A percentile compares a stretch with the other conserved stretches of the same genome.
Conservation (phyloP, 2,113 vertebrate species). For the Falcunculus frontatus region DNA sequence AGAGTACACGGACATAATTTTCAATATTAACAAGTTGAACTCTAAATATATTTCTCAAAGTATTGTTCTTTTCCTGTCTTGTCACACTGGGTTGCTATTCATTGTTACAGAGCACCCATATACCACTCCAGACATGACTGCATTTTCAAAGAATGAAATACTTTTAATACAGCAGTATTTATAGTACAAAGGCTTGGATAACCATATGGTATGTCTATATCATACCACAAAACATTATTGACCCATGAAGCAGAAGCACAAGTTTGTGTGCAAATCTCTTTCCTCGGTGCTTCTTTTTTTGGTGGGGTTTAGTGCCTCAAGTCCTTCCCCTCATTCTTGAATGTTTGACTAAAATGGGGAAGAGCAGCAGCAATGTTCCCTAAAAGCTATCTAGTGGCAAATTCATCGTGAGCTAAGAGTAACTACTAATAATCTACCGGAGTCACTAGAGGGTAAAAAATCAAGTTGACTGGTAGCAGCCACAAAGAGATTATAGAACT, state of each 20-base stretch:
- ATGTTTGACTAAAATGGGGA: background rate
- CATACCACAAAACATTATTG: background rate
- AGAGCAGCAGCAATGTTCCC: background rate
- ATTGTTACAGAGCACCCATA: background rate
- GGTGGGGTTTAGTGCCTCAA: background rate
- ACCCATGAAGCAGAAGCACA: background rate
- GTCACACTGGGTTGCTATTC: background rate
- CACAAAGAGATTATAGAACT: background rate
- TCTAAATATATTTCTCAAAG: background rate
- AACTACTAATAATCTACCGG: background rate
- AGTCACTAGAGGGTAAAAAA: background rate
- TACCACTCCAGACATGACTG: background rate
- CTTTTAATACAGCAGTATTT: slow-evolving; percentile 6
- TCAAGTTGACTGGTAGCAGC: background rate
- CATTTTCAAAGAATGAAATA: slow-evolving; percentile 45
- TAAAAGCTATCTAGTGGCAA: background rate
- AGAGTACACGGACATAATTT: background rate
- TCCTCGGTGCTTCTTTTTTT: background rate
- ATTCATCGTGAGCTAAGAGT: background rate
- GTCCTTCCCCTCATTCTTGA: background rate
- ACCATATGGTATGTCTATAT: background rate
- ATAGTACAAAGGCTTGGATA: background rate
- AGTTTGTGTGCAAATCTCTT: background rate
- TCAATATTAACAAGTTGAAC: background rate
- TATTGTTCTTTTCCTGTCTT: background rate